Evolutionary conservation across 1,140 invertebrate genomes (phyloP).

Genomic region (Heliconius eleuchia): DNA sequence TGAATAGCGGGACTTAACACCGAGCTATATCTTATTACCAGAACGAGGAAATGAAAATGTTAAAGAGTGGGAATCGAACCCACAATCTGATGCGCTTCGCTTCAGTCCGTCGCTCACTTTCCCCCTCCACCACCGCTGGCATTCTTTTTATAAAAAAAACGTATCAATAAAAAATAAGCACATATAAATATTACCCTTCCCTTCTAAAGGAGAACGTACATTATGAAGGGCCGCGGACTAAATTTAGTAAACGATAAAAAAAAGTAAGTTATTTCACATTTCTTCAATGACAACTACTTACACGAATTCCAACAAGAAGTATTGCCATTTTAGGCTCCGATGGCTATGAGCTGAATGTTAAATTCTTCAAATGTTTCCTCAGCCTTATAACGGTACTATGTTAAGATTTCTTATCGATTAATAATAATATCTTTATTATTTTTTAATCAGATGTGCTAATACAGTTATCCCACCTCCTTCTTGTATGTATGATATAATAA

Average conservation of each 20-base stretch:
- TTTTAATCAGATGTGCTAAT: too few relatives aligned
- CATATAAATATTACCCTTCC: neutral
- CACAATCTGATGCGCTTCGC: too few relatives aligned
- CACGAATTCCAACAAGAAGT: conserved; percentile 17
- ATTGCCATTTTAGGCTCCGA: conserved; percentile 6
- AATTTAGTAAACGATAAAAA: conserved; percentile 8
- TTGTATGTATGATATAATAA: too few relatives aligned
- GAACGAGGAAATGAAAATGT: too few relatives aligned
- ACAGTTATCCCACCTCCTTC: too few relatives aligned
- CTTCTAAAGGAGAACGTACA: neutral
- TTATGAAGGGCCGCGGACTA: neutral
- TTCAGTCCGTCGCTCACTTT: too few relatives aligned
- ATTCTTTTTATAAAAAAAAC: too few relatives aligned
- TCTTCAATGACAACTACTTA: conserved; percentile 16
- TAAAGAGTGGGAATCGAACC: too few relatives aligned
- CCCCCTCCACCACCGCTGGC: too few relatives aligned
- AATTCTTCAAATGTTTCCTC: conserved; percentile 14
- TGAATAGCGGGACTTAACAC: too few relatives aligned
- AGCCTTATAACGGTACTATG: neutral
- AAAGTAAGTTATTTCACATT: conserved; percentile 18
- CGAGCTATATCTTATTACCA: too few relatives aligned
- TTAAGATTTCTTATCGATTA: neutral
- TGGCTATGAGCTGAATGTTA: conserved; percentile 14
- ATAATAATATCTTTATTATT: neutral
- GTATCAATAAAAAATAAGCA: neutral